These are phyloP conservation scores for Gobionotothen gibberifrons DNA, from an alignment of 2,797 vertebrate species.

Conservation along the genomic window DNA sequence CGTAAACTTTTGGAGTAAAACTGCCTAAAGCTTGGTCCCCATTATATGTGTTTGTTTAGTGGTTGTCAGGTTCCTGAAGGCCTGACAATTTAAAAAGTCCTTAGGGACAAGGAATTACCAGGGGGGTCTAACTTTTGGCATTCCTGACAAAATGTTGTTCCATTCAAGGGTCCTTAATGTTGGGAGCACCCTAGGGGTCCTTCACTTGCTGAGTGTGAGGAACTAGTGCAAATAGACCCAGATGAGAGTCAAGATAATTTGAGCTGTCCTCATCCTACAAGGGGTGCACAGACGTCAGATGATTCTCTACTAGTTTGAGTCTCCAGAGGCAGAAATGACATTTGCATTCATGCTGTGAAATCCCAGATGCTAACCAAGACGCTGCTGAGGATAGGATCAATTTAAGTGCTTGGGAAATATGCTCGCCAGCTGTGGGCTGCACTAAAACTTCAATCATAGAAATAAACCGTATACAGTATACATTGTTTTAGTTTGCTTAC, in stretches of 20 bases:
- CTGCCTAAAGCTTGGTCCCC: constrained; percentile 28
- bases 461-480: constrained; percentile 6
- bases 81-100: constrained; percentile 53
- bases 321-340: constrained; percentile 45
- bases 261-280: constrained; percentile 47
- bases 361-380: constrained; percentile 32
- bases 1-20: constrained; percentile 20
- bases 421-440: constrained; percentile 32
- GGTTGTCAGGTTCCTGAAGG: constrained; percentile 23
- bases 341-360: constrained; percentile 50
- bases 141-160: constrained; percentile 33
- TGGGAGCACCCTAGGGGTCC: constrained; percentile 41
- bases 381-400: constrained; percentile 27
- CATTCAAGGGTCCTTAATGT: constrained; percentile 28
- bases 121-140: constrained; percentile 38
- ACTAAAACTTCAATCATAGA: constrained; percentile 19
- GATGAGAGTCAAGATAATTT: constrained; percentile 64
- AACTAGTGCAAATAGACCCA: constrained; percentile 56
- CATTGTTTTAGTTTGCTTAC: constrained; percentile 21
- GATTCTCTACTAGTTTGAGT: constrained; percentile 37
- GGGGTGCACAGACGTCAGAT: constrained; percentile 42
- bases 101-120: constrained; percentile 44
- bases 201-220: constrained; percentile 39
- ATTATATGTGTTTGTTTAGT: constrained; percentile 20
- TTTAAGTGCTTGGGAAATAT: constrained; percentile 31